These are phyloP conservation scores for Polypedilum pembai DNA, from an alignment of 1,140 invertebrate genomes.

Conservation along the genomic window DNA sequence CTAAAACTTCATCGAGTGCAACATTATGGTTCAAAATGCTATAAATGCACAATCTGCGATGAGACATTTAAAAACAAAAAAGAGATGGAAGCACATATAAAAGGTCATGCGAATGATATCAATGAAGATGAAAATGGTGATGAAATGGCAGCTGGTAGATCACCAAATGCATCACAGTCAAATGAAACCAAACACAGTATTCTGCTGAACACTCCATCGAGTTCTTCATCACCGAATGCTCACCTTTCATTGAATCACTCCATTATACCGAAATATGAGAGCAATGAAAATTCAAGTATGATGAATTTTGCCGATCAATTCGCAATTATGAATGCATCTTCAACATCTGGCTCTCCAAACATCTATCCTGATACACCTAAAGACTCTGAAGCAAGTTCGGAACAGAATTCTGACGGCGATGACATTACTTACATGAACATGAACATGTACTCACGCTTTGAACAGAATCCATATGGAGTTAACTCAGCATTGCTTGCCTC, in stretches of 20 bases:
- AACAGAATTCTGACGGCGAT: slow-evolving; percentile 30
- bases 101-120: slow-evolving; percentile 70
- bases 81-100: slow-evolving; percentile 80
- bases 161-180: slow-evolving; percentile 39
- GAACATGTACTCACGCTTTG: slow-evolving; percentile 28
- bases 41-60: slow-evolving; percentile 84
- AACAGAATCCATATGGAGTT: slow-evolving; percentile 29
- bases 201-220: slow-evolving; percentile 15
- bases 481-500: slow-evolving; percentile 37
- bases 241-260: slow-evolving; percentile 28
- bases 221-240: slow-evolving; percentile 34
- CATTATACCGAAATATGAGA: slow-evolving; percentile 8
- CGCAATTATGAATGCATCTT: slow-evolving; percentile 29
- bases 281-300: slow-evolving; percentile 32
- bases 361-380: slow-evolving; percentile 32
- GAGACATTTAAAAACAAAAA: slow-evolving; percentile 84
- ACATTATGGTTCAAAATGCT: slow-evolving; percentile 84
- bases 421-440: slow-evolving; percentile 28
- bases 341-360: slow-evolving; percentile 33
- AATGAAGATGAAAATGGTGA: slow-evolving; percentile 41
- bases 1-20: slow-evolving; percentile 82
- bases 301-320: slow-evolving; percentile 24
- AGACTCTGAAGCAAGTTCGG: slow-evolving; percentile 28
- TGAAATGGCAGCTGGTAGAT: slow-evolving; percentile 38
- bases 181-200: slow-evolving; percentile 36